phyloP scores from a whole-genome alignment of 2,797 vertebrate genomes.

The Merluccius polli region DNA sequence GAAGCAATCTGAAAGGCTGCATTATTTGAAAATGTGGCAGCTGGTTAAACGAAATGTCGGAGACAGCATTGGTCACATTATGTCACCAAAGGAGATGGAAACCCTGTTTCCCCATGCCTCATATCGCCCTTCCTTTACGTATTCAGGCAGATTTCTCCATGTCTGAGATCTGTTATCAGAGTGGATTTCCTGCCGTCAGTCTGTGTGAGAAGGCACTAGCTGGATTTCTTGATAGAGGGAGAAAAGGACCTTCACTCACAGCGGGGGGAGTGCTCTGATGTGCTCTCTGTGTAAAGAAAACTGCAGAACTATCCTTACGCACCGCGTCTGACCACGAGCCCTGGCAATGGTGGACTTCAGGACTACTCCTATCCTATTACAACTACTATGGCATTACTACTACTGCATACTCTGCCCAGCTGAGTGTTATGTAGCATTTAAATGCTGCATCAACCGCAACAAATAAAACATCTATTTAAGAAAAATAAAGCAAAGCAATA shows the following conservation, averaged over 20 bases:
- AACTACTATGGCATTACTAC: neutral
- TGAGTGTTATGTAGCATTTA: neutral
- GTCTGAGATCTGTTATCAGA: constrained; percentile 60
- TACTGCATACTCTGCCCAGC: neutral
- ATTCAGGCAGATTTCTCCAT: constrained; percentile 52
- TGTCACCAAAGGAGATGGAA: constrained; percentile 24
- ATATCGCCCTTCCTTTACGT: constrained; percentile 44
- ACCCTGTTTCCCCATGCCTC: constrained; percentile 30
- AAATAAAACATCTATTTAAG: neutral
- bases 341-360: constrained; percentile 8
- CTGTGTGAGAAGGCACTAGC: constrained; percentile 52
- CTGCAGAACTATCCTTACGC: constrained; percentile 27
- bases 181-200: constrained; percentile 64
- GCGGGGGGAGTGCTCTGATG: constrained; percentile 58
- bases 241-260: constrained; percentile 34
- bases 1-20: constrained; percentile 18
- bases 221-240: constrained; percentile 49
- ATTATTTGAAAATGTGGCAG: constrained; percentile 12
- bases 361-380: neutral
- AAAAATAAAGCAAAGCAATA: neutral
- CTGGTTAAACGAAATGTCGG: constrained; percentile 30
- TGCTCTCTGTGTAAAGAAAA: constrained; percentile 41
- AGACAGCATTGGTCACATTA: constrained; percentile 24
- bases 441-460: neutral
- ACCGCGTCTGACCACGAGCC: constrained; percentile 27